Base-by-base conservation (phyloP, 2,888 invertebrate species). In the Byasa hedistus region DNA sequence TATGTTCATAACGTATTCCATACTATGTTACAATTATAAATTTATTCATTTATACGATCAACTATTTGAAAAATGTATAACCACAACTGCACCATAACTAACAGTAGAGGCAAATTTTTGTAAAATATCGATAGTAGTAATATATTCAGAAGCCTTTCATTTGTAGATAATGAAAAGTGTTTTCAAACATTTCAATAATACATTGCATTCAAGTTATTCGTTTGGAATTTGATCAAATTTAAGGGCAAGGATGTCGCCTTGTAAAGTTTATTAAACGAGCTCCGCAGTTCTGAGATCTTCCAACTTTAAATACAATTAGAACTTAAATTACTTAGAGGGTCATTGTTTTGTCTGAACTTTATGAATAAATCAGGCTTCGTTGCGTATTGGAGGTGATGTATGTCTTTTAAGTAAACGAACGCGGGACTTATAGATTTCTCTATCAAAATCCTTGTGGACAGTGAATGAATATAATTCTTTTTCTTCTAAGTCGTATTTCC, bases 261-360 rank as follows among this genome's bases (percentile, higher is more conserved):
- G n/a, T 57, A 32, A 57, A 57, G n/a, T 36, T 57, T 57, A 44
- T n/a, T 57, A 8, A 32, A 27, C 32, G 57, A 27, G n/a, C 57
- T n/a, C 10, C 19, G 32, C 15, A 7, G 57, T 57, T 32, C 27
- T 32, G 57, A 57, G 1, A 36, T 57, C 32, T 32, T 32, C n/a
- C 27, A 17, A 36, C 27, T 32, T 17, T 24, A 57, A 57, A 57
- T 57, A 27, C 19, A n/a, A 57, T 57, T 32, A 27, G 32, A 57
- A 32, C 57, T 57, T 55, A 24, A 44, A 44, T 15, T 1, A 17
- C 19, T 44, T 44, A 44, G 19, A 44, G 44, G 17, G 44, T 17
- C 15, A 44, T 1, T 44, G 44, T 19, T 44, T 44, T 17, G 19
- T 15, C 44, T 15, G 44, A 44, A 44, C 44, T 44, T 44, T 19